Percentiles rank a stretch among this genome's conserved stretches.
Evolutionary conservation across 2,113 vertebrate genomes (phyloP).

Genomic region (Antigone vipio): DNA sequence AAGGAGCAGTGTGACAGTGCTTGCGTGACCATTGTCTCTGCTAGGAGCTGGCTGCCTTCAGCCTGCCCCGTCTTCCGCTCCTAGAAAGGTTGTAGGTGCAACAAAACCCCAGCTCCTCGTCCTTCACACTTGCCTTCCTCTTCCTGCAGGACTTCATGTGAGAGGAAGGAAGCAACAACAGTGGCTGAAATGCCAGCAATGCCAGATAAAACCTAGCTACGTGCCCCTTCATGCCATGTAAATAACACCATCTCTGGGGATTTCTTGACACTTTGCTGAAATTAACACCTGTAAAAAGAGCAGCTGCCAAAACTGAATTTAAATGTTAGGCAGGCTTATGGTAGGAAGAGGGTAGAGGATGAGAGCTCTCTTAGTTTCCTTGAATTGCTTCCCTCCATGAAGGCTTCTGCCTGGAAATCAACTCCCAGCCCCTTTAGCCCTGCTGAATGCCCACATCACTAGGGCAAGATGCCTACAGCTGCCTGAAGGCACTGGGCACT

Average conservation of each 20-base stretch:
- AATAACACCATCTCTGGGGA: background rate
- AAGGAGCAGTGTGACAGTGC: background rate
- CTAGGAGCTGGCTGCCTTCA: background rate
- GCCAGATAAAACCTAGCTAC: background rate
- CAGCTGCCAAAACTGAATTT: constrained; percentile 27
- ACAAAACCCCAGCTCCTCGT: background rate
- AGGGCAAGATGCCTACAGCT: background rate
- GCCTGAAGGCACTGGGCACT: background rate
- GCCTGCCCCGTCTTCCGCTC: background rate
- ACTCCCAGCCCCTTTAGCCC: background rate
- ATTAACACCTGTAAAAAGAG: constrained; percentile 46
- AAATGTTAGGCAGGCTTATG: background rate
- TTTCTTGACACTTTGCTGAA: constrained; percentile 35
- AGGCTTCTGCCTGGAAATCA: background rate
- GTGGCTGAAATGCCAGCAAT: background rate
- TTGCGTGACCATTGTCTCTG: fast-evolving
- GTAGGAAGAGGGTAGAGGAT: background rate
- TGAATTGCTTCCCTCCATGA: background rate
- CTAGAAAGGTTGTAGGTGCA: background rate
- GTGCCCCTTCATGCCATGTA: background rate
- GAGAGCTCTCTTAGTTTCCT: background rate
- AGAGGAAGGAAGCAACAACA: background rate
- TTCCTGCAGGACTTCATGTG: background rate
- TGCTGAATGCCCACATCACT: background rate
- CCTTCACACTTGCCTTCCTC: constrained; percentile 20